A percentile compares a stretch with the other conserved stretches of the same genome.
Conservation (phyloP, 2,888 invertebrate genomes). For the Cacoxenus indagator region DNA sequence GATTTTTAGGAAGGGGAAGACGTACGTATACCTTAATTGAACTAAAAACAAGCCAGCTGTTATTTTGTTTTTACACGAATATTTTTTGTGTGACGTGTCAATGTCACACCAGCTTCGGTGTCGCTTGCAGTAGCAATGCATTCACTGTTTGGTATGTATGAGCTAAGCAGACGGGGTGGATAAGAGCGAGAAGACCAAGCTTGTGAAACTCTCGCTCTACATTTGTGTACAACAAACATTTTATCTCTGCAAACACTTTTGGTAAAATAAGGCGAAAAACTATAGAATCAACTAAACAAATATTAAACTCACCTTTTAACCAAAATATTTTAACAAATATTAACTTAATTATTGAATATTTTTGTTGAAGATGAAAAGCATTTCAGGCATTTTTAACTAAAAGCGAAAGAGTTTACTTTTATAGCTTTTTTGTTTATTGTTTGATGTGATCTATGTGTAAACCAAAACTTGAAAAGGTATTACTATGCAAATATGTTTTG, state of each 20-base stretch:
- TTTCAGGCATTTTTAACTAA: slow-evolving; percentile 18
- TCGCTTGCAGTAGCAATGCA: neutral
- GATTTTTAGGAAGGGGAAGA: slow-evolving; percentile 8
- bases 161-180: neutral
- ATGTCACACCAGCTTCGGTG: slow-evolving; percentile 44
- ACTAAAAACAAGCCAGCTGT: neutral
- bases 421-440: slow-evolving; percentile 24
- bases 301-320: slow-evolving; percentile 28
- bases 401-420: neutral
- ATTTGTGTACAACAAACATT: neutral
- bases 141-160: neutral
- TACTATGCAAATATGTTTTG: neutral
- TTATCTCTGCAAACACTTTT: neutral
- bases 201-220: neutral
- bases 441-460: slow-evolving; percentile 19
- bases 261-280: neutral
- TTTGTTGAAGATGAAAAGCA: slow-evolving; percentile 15
- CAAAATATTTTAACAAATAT: neutral
- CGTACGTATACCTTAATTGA: slow-evolving; percentile 14
- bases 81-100: slow-evolving; percentile 14
- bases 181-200: neutral
- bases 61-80: neutral
- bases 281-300: slow-evolving; percentile 23
- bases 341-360: neutral
- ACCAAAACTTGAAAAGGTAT: neutral